These are phyloP conservation scores for Apodemia zela DNA, from an alignment of 2,888 invertebrate species.

Conservation along the genomic window DNA sequence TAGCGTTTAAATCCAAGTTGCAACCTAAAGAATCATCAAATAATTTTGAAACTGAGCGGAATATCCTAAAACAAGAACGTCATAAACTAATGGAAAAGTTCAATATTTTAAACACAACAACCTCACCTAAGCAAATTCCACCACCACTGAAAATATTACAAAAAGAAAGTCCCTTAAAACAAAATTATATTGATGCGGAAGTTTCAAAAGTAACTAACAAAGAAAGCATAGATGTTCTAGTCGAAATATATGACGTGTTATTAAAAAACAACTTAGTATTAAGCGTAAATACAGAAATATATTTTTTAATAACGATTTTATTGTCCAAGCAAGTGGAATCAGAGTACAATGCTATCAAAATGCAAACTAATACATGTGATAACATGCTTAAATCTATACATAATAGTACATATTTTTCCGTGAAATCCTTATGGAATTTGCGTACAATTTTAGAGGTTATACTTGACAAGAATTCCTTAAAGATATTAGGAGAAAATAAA, in stretches of 20 bases:
- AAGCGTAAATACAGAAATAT: constrained; percentile 84
- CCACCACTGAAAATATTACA: constrained; percentile 59
- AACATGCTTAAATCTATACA: constrained; percentile 74
- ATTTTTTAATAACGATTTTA: constrained; percentile 84
- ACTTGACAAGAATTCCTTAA: constrained; percentile 83
- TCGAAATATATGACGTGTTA: constrained; percentile 79
- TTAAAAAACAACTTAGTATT: constrained; percentile 82
- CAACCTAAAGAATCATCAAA: constrained; percentile 52
- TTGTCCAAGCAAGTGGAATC: constrained; percentile 69
- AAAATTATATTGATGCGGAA: constrained; percentile 58
- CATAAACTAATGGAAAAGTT: constrained; percentile 74
- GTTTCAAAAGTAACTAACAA: constrained; percentile 66
- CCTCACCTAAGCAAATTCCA: constrained; percentile 43
- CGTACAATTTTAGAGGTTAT: constrained; percentile 71
- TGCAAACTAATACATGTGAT: constrained; percentile 41
- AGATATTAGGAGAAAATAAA: constrained; percentile 84
- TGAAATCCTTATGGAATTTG: constrained; percentile 82
- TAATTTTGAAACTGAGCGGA: constrained; percentile 63
- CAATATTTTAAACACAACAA: constrained; percentile 54
- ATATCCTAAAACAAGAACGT: constrained; percentile 63
- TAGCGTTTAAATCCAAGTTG: constrained; percentile 57
- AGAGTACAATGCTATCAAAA: constrained; percentile 46
- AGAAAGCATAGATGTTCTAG: constrained; percentile 76
- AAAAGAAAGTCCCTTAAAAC: constrained; percentile 45
- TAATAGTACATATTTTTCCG: constrained; percentile 89